Percentiles rank a stretch among this genome's conserved stretches.
Evolutionary conservation across 2,888 invertebrate genomes (phyloP).

Genomic region (Augochlorella aurata): DNA sequence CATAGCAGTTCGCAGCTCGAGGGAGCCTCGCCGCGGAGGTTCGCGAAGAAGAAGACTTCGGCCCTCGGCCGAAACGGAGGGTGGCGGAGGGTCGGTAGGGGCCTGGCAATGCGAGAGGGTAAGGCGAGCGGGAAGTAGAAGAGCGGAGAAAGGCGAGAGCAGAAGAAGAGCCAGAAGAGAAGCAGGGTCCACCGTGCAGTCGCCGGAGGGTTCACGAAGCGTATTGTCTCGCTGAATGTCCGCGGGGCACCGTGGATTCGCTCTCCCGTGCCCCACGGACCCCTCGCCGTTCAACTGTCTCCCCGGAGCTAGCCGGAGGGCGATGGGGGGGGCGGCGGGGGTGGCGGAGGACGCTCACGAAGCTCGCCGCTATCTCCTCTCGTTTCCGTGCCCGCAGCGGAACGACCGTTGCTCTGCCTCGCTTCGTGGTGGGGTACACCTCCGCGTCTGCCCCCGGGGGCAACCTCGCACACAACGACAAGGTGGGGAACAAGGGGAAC

Average conservation of each 20-base stretch:
- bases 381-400: constrained; percentile 77
- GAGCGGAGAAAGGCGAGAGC: constrained; percentile 29
- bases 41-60: not conserved
- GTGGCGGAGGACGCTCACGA: constrained; percentile 56
- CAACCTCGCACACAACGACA: constrained; percentile 59
- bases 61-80: no score
- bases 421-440: constrained; percentile 64
- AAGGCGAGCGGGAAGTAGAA: constrained; percentile 13
- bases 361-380: constrained; percentile 74
- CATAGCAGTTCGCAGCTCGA: not conserved
- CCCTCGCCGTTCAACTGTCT: constrained; percentile 26
- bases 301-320: constrained; percentile 1
- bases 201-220: constrained; percentile 68
- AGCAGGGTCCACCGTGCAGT: constrained; percentile 68
- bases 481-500: no score
- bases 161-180: constrained; percentile 43
- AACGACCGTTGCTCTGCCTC: constrained; percentile 64
- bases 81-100: no score
- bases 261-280: constrained; percentile 26
- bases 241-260: constrained; percentile 52
- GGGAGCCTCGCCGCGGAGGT: not conserved
- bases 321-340: constrained; percentile 20
- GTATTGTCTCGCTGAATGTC: constrained; percentile 75
- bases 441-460: constrained; percentile 64
- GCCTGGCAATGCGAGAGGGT: no score